Evolutionary conservation across 2,888 invertebrate species (phyloP), one percentile per base, ranked within the genome.

Genomic region (Melinaea marsaeus): DNA sequence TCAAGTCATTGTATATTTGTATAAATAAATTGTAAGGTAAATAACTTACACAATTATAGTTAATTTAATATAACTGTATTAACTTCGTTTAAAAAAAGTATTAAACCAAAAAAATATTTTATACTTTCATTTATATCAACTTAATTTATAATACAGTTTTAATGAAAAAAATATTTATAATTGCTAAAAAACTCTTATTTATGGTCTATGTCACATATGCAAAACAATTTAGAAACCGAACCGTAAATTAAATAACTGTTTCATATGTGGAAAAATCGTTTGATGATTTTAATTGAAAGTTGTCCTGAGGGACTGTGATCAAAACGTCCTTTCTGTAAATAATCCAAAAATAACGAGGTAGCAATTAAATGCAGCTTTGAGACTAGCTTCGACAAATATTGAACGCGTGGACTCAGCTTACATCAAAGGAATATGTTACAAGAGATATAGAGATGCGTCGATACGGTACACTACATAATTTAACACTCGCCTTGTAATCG

Each of bases 301-400:
- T 69, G 70, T 70, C 72, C 69, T 64, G 68, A 71, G 75, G 75
- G 69, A 66, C 60, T 63, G 60, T 32, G 65, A 84, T 83, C 79
- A 83, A 75, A 78, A 74, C 72, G 78, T 78, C 73, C 71, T 65
- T 76, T 82, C 79, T 85, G 85, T 83, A 89, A 88, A 89, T 90
- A 90, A 90, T 90, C 90, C 90, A 79, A 80, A 87, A 90, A 89
- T 90, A 90, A 90, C 86, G 89, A 90, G 86, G 78, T 79, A 83
- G 88, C 84, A 88, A 89, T 90, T 90, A 89, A 88, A 88, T 79
- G 76, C 79, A 80, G 85, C 85, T 85, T 87, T 84, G 83, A 85
- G 87, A 86, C 84, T 83, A 78, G 83, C 79, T 81, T 74, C 67
- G 74, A 86, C 83, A 84, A 79, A 84, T 79, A 83, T 75, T 66